Evolutionary conservation across 2,888 invertebrate species (phyloP).

Genomic region (Leptarthrus brevirostris): DNA sequence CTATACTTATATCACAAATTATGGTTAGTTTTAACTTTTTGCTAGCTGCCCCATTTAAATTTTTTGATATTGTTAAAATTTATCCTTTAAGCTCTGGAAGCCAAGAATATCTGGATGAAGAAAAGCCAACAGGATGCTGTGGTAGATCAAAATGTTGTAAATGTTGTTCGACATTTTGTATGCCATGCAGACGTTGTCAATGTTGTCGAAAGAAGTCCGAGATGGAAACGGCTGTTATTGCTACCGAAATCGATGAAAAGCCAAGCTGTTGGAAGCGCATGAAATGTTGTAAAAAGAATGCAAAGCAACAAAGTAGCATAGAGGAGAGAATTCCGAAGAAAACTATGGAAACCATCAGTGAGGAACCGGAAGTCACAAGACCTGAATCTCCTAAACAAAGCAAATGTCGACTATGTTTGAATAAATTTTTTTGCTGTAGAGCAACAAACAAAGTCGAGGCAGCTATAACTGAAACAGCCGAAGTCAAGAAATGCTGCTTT

Average conservation of each 20-base stretch:
- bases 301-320: constrained; percentile 16
- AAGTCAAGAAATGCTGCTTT: constrained; percentile 64
- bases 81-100: constrained; percentile 62
- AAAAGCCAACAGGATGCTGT: constrained; percentile 60
- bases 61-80: no score
- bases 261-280: constrained; percentile 63
- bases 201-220: constrained; percentile 60
- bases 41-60: no score
- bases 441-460: constrained; percentile 66
- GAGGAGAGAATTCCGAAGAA: constrained; percentile 50
- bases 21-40: no score
- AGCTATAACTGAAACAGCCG: constrained; percentile 60
- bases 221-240: constrained; percentile 58
- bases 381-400: constrained; percentile 56
- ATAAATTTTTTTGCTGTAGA: constrained; percentile 66
- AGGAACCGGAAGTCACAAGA: constrained; percentile 54
- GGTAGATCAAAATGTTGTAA: constrained; percentile 60
- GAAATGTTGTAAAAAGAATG: constrained; percentile 66
- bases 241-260: constrained; percentile 62
- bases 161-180: constrained; percentile 60
- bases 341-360: constrained; percentile 56
- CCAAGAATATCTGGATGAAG: constrained; percentile 63
- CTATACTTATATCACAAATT: no score
- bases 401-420: constrained; percentile 63
- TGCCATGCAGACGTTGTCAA: constrained; percentile 65